Percentiles rank a stretch among this genome's conserved stretches.
Evolutionary conservation across 2,797 vertebrate genomes (phyloP).

Genomic region (Enteromius fasciolatus): DNA sequence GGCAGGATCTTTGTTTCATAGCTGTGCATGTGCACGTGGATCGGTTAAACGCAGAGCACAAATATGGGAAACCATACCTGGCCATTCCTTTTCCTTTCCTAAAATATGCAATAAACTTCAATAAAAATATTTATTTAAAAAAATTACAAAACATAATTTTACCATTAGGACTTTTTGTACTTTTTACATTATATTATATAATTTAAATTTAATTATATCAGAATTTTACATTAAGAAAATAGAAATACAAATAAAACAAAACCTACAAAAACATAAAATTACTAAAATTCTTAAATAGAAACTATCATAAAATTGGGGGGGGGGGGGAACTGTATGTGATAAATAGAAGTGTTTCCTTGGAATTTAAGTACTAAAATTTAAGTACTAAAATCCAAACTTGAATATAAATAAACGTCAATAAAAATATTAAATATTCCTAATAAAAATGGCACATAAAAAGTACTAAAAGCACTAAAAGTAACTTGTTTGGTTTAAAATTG

Average conservation of each 20-base stretch:
- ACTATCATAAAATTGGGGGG: neutral
- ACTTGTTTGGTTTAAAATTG: neutral
- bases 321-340: too few relatives aligned
- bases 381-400: neutral
- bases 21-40: too few relatives aligned
- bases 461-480: neutral
- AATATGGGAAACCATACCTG: too few relatives aligned
- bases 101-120: neutral
- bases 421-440: neutral
- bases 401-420: neutral
- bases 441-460: neutral
- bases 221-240: neutral
- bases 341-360: neutral
- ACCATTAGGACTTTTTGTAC: neutral
- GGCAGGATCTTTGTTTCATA: too few relatives aligned
- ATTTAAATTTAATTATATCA: neutral
- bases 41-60: too few relatives aligned
- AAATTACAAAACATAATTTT: neutral
- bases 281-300: neutral
- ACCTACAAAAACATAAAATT: neutral
- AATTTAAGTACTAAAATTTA: too few relatives aligned
- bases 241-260: neutral
- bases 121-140: neutral
- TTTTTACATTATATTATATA: too few relatives aligned
- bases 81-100: too few relatives aligned